phyloP scores from a whole-genome alignment of 2,888 invertebrate genomes.

The Micoletzkya japonica region DNA sequence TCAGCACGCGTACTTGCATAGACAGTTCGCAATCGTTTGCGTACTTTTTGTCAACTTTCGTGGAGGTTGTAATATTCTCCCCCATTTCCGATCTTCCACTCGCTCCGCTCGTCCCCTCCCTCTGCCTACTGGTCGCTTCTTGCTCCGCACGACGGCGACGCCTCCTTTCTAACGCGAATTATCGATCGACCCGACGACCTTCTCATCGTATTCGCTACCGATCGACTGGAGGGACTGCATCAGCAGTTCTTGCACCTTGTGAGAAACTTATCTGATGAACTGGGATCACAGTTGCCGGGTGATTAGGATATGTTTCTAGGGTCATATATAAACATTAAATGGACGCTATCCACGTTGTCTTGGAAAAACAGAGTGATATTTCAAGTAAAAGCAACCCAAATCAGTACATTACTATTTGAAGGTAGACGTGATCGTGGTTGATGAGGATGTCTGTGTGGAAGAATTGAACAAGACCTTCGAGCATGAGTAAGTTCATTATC shows the following conservation, averaged over 20 bases:
- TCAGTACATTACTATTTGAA: neutral
- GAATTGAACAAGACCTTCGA: neutral
- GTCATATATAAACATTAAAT: too few relatives aligned
- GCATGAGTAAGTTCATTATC: neutral
- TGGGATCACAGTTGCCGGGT: too few relatives aligned
- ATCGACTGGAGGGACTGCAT: neutral
- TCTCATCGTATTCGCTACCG: neutral
- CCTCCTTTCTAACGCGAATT: neutral
- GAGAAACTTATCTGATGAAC: too few relatives aligned
- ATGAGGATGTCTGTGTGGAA: slow-evolving; percentile 1
- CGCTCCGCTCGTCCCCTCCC: slow-evolving; percentile 1
- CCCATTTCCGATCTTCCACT: neutral
- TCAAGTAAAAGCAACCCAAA: too few relatives aligned
- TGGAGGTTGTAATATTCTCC: too few relatives aligned
- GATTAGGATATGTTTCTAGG: too few relatives aligned
- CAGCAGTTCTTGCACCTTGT: neutral
- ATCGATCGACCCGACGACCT: neutral
- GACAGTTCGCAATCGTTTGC: too few relatives aligned
- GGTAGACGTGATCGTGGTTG: slow-evolving; percentile 3
- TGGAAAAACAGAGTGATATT: neutral
- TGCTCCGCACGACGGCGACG: neutral
- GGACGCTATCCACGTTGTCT: too few relatives aligned
- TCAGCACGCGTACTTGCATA: too few relatives aligned
- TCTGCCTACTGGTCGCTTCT: neutral
- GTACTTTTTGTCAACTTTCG: too few relatives aligned